Evolutionary conservation across 2,888 invertebrate species (phyloP), one percentile per base, ranked within the genome.

Genomic region (Parnassius orleans): DNA sequence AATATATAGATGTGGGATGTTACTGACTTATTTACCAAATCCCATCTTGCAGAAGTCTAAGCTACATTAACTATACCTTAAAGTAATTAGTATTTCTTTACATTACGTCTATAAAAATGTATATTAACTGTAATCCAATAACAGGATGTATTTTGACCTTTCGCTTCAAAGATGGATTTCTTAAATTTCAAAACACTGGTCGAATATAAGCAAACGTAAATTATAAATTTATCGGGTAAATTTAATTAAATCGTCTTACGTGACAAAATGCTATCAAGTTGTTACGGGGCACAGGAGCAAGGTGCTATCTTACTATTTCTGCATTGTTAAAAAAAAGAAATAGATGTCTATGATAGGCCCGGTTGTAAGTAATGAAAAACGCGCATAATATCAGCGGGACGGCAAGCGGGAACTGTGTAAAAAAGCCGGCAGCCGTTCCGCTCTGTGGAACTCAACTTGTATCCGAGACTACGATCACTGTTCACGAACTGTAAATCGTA

Each of bases 381-480:
- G 69, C 71, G 70, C 70, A 72, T 73, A 70, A 70, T 69, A 70
- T 71, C 69, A 62, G 61, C 65, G 60, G 59, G 69, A 68, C 65
- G 60, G 66, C 58, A 69, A 68, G 70, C 69, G 69, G 72, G 67
- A 67, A 68, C 64, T 46, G 56, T 66, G 48, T 48, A 48, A 75
- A 76, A 71, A 77, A 72, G 69, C 69, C 74, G 72, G 75, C 72
- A 73, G 74, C 70, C 68, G 77, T 76, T 76, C 76, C 73, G 78
- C 77, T 76, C 76, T 63, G 74, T 68, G 75, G 75, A 73, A 69
- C 72, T 69, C 69, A 71, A 71, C 71, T 71, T 69, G 69, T 73
- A 72, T 71, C 69, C 65, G 65, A 74, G 75, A 79, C 74, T 70
- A 73, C 73, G 73, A 81, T 75, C 74, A 69, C 74, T 74, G 75